Evolutionary conservation across 2,888 invertebrate species (phyloP), one percentile per base, ranked within the genome.

Genomic region (Thyatira batis): DNA sequence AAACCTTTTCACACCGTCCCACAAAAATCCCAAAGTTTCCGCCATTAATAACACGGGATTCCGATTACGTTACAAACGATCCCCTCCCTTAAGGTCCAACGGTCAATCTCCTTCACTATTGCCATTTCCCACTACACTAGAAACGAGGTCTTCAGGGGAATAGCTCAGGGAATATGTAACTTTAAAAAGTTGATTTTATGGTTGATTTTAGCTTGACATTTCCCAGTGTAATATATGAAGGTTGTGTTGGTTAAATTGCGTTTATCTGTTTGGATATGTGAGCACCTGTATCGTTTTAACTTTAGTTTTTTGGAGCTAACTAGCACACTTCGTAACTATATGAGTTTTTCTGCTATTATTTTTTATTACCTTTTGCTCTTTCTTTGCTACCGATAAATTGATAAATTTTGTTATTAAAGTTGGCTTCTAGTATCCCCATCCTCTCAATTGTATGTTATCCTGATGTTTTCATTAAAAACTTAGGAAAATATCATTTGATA

Each of bases 31-130:
- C 11, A 45, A 45, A 13, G 45, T 20, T 20, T 20, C 45, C 23
- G 20, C 23, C 45, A 45, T 45, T 23, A 45, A 45, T 45, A 45
- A 45, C 5, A 23, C 23, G 5, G 23, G 50, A 54, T 58, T 64
- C 62, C 66, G 71, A 72, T 70, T 63, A 64, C 58, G 56, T 64
- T 72, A 71, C 71, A 71, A 72, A 72, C 66, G 66, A 70, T 60
- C 53, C 54, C 61, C 21, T 53, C 45, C 53, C 57, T 58, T 61
- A 55, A 57, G 60, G 58, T 62, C 60, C 62, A 71, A 68, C 71
- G 71, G 68, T 63, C 68, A 69, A 69, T 68, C 63, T 62, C 54
- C 64, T 64, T 57, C 53, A 62, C 58, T 57, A 48, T 58, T 66
- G 51, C 58, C 55, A 62, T 65, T 51, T 51, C 45, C 51, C 45